Base-by-base conservation (phyloP, 1,140 invertebrate genomes). In the Sycophila sp. region DNA sequence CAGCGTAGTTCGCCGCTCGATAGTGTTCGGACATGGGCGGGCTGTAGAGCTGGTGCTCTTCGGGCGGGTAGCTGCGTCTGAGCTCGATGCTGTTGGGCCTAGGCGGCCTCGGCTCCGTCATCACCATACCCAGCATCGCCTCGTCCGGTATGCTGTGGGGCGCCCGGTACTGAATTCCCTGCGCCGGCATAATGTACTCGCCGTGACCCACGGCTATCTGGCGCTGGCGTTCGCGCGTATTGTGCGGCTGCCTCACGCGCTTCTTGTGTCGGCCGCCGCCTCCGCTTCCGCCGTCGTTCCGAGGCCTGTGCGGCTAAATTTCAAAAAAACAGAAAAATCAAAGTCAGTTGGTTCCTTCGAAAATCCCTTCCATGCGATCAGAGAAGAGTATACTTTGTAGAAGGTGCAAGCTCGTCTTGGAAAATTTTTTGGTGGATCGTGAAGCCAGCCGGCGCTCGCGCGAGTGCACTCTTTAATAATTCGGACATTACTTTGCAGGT, bases 121-220 rank as follows among this genome's bases (percentile, higher is more conserved):
- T 82, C 11, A 86, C 83, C 85, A 87, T 85, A 0, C 81, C 81
- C 19, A 86, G 69, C 17, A 85, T 58, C 0, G 81, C 75, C 40
- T 87, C 86, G 36, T 87, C 86, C 0, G 84, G 81, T 45, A 86
- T 79, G 68, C 81, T 81, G 56, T 85, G 80, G 5, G 79, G 77
- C n/a, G 82, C 71, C 49, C 83, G 76, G 56, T 86, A 86, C 49
- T 86, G 83, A 2, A 86, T 78, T 11, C 77, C 78, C 34, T 84
- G 83, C 7, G 83, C 69, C 15, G 91, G 89, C 92, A 95, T 95
- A 75, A 96, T 92, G 77, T 94, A 94, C 81, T 96, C 94, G 32
- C 94, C 94, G 76, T 94, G 93, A 17, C 92, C 92, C 19, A 95
- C 89, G 2, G 92, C 95, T 40, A 93, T 89, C 78, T 95, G 93